A percentile compares a stretch with the other conserved stretches of the same genome.
phyloP scores from a whole-genome alignment of 2,113 vertebrate genomes.

The Otolemur garnettii region DNA sequence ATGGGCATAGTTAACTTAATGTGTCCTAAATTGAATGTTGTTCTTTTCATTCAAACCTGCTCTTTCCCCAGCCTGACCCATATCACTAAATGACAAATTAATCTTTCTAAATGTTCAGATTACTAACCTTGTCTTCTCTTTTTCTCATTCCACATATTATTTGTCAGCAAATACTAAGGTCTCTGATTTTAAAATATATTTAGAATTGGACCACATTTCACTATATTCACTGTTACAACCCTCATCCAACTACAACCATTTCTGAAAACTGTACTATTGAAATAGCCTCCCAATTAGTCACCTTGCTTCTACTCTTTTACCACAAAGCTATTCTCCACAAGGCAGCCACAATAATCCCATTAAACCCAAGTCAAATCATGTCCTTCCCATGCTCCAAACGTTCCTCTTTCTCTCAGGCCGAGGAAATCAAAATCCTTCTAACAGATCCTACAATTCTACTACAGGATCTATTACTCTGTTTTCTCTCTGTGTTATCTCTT shows the following conservation, averaged over 20 bases:
- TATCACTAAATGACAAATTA: not conserved
- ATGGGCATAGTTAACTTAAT: not conserved
- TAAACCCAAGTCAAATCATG: slow-evolving; percentile 33
- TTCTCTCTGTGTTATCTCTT: not conserved
- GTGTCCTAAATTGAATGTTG: not conserved
- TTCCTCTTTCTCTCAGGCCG: not conserved
- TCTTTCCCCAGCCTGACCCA: not conserved
- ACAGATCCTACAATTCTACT: not conserved
- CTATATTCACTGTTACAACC: not conserved
- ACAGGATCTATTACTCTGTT: not conserved
- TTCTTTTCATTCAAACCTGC: not conserved
- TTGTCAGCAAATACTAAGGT: not conserved
- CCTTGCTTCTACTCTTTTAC: not conserved
- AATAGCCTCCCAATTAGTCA: not conserved
- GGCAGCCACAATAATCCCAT: not conserved
- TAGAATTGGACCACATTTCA: not conserved
- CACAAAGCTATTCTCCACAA: not conserved
- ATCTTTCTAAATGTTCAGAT: slow-evolving; percentile 3
- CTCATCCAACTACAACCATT: not conserved
- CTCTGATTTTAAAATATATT: slow-evolving; percentile 15
- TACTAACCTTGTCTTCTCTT: not conserved
- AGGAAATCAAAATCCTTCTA: slow-evolving; percentile 8
- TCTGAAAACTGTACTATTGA: not conserved
- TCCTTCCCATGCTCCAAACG: not conserved
- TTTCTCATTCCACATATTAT: not conserved